phyloP scores from a whole-genome alignment of 2,888 invertebrate species.

The Merodon equestris region DNA sequence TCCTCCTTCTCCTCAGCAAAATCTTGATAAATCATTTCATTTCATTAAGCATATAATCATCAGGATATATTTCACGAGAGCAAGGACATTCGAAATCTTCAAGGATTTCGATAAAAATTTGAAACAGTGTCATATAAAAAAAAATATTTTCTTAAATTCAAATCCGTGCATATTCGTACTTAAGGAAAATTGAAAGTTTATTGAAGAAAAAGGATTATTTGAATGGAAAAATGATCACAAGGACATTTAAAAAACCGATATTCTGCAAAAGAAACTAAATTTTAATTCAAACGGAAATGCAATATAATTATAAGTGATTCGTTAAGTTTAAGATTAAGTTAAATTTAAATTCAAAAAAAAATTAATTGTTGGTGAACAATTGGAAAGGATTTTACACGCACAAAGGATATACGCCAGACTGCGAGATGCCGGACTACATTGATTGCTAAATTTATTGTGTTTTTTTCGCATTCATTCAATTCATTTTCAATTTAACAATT shows the following conservation, averaged over 20 bases:
- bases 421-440: constrained; percentile 44
- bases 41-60: background rate
- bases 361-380: constrained; percentile 44
- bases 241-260: constrained; percentile 43
- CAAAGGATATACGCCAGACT: constrained; percentile 43
- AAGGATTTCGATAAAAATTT: constrained; percentile 1
- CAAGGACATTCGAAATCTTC: constrained; percentile 1
- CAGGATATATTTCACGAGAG: constrained; percentile 16
- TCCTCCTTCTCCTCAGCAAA: constrained; percentile 38
- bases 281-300: constrained; percentile 42
- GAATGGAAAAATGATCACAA: constrained; percentile 59
- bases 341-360: background rate
- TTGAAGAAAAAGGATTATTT: constrained; percentile 43
- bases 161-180: background rate
- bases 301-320: constrained; percentile 66
- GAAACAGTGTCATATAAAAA: constrained; percentile 46
- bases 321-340: constrained; percentile 31
- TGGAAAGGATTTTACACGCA: constrained; percentile 54
- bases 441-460: constrained; percentile 22
- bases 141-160: constrained; percentile 29
- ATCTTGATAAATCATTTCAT: constrained; percentile 11
- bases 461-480: constrained; percentile 12
- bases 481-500: constrained; percentile 26
- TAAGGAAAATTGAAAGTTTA: constrained; percentile 38
- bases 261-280: constrained; percentile 12